phyloP scores from a whole-genome alignment of 2,113 vertebrate genomes.

The Halcyon senegalensis region DNA sequence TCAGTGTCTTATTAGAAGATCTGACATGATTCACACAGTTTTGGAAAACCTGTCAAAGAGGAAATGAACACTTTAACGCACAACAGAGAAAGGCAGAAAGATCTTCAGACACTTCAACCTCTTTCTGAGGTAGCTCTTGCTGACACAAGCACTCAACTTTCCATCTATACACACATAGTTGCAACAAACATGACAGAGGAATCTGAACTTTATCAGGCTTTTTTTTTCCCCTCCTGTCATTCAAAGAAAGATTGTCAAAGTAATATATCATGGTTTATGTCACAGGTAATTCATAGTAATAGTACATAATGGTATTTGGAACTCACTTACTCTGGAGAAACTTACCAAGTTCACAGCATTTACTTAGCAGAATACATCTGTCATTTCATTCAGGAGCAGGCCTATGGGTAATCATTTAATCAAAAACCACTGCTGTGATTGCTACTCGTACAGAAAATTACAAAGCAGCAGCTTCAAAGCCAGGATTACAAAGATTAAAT shows the following conservation, averaged over 20 bases:
- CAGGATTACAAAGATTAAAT: conserved; percentile 61
- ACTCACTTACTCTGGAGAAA: neutral
- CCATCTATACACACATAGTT: neutral
- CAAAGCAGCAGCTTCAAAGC: conserved; percentile 55
- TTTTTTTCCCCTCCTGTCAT: neutral
- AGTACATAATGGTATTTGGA: conserved; percentile 13
- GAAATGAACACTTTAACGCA: neutral
- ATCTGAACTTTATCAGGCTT: neutral
- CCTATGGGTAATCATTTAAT: conserved; percentile 70
- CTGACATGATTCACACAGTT: neutral
- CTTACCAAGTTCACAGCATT: conserved; percentile 33
- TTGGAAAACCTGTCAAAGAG: neutral
- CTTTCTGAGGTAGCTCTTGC: neutral
- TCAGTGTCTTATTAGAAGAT: neutral
- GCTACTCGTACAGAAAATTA: conserved; percentile 66
- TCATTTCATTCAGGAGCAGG: conserved; percentile 61
- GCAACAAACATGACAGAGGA: neutral
- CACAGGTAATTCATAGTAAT: conserved; percentile 8
- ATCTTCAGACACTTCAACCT: neutral
- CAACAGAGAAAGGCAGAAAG: neutral
- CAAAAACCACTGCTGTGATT: conserved; percentile 68
- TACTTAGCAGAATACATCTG: conserved; percentile 53
- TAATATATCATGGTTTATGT: neutral
- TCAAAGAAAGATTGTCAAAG: neutral
- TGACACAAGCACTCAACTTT: neutral